These are phyloP conservation scores for Arctopsyche grandis DNA, from an alignment of 1,140 invertebrate genomes.

Conservation along the genomic window DNA sequence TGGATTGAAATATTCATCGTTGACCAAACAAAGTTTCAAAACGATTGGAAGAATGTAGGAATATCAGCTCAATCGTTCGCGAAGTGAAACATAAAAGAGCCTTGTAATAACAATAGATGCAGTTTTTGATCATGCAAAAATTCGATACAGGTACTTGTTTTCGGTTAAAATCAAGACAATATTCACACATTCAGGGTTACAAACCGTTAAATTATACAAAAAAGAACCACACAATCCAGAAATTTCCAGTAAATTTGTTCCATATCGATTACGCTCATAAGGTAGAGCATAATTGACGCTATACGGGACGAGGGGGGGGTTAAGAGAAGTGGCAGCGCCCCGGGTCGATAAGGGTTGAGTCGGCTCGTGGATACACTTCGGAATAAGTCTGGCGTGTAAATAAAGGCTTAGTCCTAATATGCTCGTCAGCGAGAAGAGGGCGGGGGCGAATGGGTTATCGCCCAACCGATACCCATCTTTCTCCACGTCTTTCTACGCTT, in stretches of 20 bases:
- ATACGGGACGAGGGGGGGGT: background rate
- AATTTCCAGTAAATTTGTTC: conserved; percentile 11
- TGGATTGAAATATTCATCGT: no score
- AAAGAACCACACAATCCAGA: background rate
- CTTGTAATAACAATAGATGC: no score
- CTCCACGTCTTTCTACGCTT: no score
- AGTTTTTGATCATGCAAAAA: no score
- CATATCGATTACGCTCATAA: conserved; percentile 26
- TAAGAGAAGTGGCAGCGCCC: background rate
- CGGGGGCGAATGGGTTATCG: background rate
- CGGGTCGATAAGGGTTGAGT: conserved; percentile 22
- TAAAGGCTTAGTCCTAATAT: conserved; percentile 36
- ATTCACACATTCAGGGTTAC: no score
- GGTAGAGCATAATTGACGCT: background rate
- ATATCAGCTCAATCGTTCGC: no score
- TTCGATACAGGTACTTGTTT: no score
- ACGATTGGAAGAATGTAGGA: no score
- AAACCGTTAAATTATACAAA: no score
- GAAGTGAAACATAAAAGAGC: no score
- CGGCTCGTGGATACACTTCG: conserved; percentile 2
- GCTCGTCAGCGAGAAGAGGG: background rate
- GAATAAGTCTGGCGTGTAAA: conserved; percentile 40
- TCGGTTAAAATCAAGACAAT: no score
- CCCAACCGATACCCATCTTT: background rate
- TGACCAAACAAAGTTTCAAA: no score